Conservation (phyloP, 2,888 invertebrate genomes). For the Coelinius sp. region DNA sequence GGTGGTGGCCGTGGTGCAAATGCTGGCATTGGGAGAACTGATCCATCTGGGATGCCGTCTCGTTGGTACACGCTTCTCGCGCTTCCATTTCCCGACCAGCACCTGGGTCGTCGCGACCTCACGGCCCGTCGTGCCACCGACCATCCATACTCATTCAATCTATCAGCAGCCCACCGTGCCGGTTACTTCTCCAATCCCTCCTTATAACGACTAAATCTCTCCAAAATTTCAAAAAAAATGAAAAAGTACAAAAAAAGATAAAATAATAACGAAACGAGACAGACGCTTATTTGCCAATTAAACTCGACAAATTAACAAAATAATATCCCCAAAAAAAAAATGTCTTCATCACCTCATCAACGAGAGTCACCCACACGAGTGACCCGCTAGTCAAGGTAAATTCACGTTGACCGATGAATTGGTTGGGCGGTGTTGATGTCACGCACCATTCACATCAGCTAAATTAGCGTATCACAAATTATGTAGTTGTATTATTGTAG, state of each 20-base stretch:
- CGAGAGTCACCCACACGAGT: conserved; percentile 57
- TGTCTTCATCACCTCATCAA: conserved; percentile 61
- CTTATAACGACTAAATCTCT: conserved; percentile 51
- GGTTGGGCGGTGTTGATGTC: conserved; percentile 9
- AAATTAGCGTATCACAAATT: not conserved
- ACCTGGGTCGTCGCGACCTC: conserved; percentile 87
- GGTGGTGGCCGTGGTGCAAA: conserved; percentile 63
- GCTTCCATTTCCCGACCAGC: conserved; percentile 93
- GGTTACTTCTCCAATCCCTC: conserved; percentile 90
- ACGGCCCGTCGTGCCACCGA: conserved; percentile 73
- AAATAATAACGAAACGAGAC: conserved; percentile 7
- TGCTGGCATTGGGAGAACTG: conserved; percentile 68
- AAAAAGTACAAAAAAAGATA: conserved; percentile 11
- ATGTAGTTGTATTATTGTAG: conserved; percentile 7
- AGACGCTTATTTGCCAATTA: conserved; percentile 49
- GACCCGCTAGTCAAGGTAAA: conserved; percentile 66
- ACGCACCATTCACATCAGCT: conserved; percentile 20
- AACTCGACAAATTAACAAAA: conserved; percentile 51
- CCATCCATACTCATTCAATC: conserved; percentile 80
- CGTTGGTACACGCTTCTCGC: conserved; percentile 93
- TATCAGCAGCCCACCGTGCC: conserved; percentile 80
- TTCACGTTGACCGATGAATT: conserved; percentile 23
- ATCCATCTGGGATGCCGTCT: conserved; percentile 77
- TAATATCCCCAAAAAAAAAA: conserved; percentile 39
- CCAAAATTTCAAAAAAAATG: conserved; percentile 26